Evolutionary conservation across 2,888 invertebrate genomes (phyloP).

Genomic region (Hedychridium roseum): DNA sequence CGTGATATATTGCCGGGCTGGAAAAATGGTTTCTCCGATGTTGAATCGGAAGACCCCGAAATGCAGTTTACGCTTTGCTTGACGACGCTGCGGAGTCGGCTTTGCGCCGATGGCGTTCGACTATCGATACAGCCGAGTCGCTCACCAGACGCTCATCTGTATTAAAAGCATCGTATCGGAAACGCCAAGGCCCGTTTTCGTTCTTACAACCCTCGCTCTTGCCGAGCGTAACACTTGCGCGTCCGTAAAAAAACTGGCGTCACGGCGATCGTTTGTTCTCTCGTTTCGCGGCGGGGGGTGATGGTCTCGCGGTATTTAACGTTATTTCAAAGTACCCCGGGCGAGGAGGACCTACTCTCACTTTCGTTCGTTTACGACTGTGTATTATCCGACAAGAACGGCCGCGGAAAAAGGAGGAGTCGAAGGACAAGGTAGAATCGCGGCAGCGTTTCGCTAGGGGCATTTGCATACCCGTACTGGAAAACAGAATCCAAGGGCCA

Average conservation of each 20-base stretch:
- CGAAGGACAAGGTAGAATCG: conserved; percentile 17
- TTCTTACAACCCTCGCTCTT: conserved; percentile 4
- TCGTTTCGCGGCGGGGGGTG: not conserved
- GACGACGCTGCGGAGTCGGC: conserved; percentile 39
- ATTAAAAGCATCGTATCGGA: no score
- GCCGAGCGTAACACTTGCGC: not conserved
- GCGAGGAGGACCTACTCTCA: conserved; percentile 14
- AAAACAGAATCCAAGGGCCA: conserved; percentile 29
- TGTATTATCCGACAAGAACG: conserved; percentile 5
- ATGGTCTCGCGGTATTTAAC: conserved; percentile 7
- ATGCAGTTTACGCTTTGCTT: conserved; percentile 44
- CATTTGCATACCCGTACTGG: conserved; percentile 33
- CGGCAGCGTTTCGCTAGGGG: conserved; percentile 16
- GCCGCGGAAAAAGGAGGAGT: conserved; percentile 6
- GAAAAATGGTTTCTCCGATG: conserved; percentile 36
- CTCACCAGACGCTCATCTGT: conserved; percentile 25
- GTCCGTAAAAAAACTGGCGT: conserved; percentile 8
- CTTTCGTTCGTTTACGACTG: conserved; percentile 24
- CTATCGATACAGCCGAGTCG: conserved; percentile 23
- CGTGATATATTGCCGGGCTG: conserved; percentile 37
- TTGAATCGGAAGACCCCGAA: conserved; percentile 33
- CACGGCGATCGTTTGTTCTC: conserved; percentile 7
- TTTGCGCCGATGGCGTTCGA: conserved; percentile 25
- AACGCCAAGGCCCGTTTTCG: not conserved
- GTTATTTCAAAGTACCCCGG: conserved; percentile 17